Percentiles rank a stretch among this genome's conserved stretches.
These are phyloP conservation scores for Branchellion lobata DNA, from an alignment of 2,888 invertebrate genomes.

Conservation along the genomic window DNA sequence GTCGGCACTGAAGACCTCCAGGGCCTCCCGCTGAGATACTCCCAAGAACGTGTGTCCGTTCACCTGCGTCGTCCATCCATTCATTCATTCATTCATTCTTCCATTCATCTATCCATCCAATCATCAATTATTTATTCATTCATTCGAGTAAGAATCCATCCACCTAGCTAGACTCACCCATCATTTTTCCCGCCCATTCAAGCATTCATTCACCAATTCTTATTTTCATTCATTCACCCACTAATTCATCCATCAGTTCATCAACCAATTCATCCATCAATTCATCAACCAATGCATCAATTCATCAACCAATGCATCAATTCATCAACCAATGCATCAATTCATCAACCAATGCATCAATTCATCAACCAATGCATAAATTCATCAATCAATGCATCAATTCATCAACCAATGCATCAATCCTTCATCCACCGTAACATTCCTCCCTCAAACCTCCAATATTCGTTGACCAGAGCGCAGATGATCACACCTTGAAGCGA, in stretches of 20 bases:
- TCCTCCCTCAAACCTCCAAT: constrained; percentile 70
- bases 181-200: constrained; percentile 62
- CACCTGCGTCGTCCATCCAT: constrained; percentile 55
- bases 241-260: constrained; percentile 7
- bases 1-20: constrained; percentile 78
- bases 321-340: background rate
- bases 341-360: background rate
- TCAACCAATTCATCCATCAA: background rate
- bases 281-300: background rate
- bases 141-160: background rate
- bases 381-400: background rate
- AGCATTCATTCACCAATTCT: constrained; percentile 5
- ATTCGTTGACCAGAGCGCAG: constrained; percentile 91
- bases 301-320: background rate
- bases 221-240: background rate
- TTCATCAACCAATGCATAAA: no score
- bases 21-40: constrained; percentile 90
- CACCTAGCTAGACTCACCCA: constrained; percentile 67
- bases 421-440: background rate
- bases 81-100: constrained; percentile 6
- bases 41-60: constrained; percentile 88
- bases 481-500: constrained; percentile 84
- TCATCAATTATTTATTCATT: constrained; percentile 10
- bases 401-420: background rate
- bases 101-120: no score